Evolutionary conservation across 2,888 invertebrate species (phyloP).

Genomic region (Pollenia amentaria): DNA sequence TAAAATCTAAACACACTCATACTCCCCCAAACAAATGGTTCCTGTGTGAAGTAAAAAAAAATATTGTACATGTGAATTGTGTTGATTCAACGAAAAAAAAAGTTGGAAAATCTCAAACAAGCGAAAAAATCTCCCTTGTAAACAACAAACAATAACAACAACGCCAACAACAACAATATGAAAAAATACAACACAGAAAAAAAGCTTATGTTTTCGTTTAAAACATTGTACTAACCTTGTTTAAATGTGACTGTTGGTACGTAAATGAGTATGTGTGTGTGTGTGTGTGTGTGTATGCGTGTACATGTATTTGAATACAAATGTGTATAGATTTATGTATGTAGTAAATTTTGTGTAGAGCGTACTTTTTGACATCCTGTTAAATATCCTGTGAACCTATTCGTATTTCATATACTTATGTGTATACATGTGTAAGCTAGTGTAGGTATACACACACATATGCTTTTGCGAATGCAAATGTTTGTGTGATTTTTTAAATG

Average conservation of each 20-base stretch:
- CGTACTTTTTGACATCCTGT: conserved; percentile 34
- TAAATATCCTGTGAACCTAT: conserved; percentile 82
- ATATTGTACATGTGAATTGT: background rate
- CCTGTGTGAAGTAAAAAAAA: background rate
- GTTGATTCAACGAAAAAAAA: background rate
- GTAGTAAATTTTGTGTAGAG: conserved; percentile 13
- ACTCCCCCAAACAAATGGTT: background rate
- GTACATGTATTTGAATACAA: background rate
- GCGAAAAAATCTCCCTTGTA: background rate
- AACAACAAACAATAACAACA: no score
- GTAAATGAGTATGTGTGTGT: background rate
- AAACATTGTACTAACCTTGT: background rate
- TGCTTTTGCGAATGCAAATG: background rate
- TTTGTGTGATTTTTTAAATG: conserved; percentile 20
- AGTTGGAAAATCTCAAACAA: no score
- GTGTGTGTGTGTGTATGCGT: background rate
- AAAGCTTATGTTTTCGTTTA: conserved; percentile 11
- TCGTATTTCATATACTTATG: conserved; percentile 84
- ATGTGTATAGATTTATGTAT: conserved; percentile 1
- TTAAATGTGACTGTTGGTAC: background rate
- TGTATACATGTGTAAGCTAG: conserved; percentile 79
- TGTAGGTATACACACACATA: conserved; percentile 35
- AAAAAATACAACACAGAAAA: background rate
- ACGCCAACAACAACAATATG: background rate
- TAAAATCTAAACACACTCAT: background rate